Evolutionary conservation across 2,113 vertebrate genomes (phyloP).

Genomic region (Charina bottae): DNA sequence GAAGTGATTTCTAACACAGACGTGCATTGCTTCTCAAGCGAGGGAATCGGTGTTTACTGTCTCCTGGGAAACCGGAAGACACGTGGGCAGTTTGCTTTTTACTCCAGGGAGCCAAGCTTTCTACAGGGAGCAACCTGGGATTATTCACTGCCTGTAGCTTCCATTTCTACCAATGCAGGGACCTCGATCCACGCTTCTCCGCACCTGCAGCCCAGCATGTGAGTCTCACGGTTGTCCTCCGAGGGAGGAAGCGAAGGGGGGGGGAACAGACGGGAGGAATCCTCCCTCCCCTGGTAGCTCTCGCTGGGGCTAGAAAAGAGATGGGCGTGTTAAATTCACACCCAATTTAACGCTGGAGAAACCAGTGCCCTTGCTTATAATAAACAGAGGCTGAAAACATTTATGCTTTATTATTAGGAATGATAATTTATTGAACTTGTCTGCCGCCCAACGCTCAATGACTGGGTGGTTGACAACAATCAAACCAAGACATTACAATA

Average conservation of each 20-base stretch:
- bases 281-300: background rate
- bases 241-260: background rate
- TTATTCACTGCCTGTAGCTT: background rate
- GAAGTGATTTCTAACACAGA: background rate
- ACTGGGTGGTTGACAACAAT: no score
- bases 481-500: no score
- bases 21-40: background rate
- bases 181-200: background rate
- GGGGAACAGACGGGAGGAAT: background rate
- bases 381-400: background rate
- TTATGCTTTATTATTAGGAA: no score
- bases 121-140: background rate
- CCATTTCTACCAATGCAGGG: background rate
- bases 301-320: background rate
- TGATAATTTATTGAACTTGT: background rate
- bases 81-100: background rate
- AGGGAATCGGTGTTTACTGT: slow-evolving; percentile 62
- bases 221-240: background rate
- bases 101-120: no score
- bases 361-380: background rate
- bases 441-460: no score
- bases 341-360: background rate
- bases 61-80: slow-evolving; percentile 63
- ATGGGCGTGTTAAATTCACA: background rate
- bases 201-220: background rate